These are phyloP conservation scores for Henricia sp. DNA, from an alignment of 53 echinoderm and acorn worm genomes.

Conservation along the genomic window DNA sequence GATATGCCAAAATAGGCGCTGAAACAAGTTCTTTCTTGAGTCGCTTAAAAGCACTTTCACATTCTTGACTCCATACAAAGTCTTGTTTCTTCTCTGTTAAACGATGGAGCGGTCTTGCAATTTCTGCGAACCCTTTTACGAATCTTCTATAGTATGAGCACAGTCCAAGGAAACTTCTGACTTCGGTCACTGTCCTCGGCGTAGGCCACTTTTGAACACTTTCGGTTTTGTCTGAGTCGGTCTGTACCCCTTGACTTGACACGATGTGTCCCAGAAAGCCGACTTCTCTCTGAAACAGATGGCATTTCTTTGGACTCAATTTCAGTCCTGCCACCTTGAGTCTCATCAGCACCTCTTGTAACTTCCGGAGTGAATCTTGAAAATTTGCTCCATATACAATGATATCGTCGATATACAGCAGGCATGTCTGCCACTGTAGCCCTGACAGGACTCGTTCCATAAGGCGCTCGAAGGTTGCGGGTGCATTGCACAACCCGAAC, in stretches of 20 bases:
- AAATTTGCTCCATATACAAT: slow-evolving; percentile 34
- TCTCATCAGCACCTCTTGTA: slow-evolving; percentile 42
- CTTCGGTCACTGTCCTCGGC: slow-evolving; percentile 51
- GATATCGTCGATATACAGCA: slow-evolving; percentile 57
- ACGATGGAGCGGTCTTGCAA: slow-evolving; percentile 51
- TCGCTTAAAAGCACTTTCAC: slow-evolving; percentile 11
- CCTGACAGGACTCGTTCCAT: slow-evolving; percentile 44
- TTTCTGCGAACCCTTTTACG: slow-evolving; percentile 43
- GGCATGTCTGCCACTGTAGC: slow-evolving; percentile 51
- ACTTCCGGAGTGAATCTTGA: not conserved
- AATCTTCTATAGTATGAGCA: slow-evolving; percentile 68
- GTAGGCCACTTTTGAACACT: slow-evolving; percentile 58
- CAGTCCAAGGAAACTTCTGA: slow-evolving; percentile 62
- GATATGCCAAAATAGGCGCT: slow-evolving; percentile 31
- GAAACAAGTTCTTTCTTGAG: slow-evolving; percentile 5
- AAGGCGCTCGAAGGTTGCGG: slow-evolving; percentile 46
- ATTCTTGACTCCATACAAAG: slow-evolving; percentile 11
- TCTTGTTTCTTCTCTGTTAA: slow-evolving; percentile 31
- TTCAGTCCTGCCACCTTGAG: slow-evolving; percentile 46
- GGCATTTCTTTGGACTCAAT: slow-evolving; percentile 58
- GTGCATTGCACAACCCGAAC: slow-evolving; percentile 10
- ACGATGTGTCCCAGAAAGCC: slow-evolving; percentile 56
- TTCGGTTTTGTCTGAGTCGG: slow-evolving; percentile 37
- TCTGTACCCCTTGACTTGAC: slow-evolving; percentile 27
- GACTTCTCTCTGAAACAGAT: slow-evolving; percentile 39